Conservation (phyloP, 2,797 vertebrate species). For the Xiphorhynchus erythropygius region DNA sequence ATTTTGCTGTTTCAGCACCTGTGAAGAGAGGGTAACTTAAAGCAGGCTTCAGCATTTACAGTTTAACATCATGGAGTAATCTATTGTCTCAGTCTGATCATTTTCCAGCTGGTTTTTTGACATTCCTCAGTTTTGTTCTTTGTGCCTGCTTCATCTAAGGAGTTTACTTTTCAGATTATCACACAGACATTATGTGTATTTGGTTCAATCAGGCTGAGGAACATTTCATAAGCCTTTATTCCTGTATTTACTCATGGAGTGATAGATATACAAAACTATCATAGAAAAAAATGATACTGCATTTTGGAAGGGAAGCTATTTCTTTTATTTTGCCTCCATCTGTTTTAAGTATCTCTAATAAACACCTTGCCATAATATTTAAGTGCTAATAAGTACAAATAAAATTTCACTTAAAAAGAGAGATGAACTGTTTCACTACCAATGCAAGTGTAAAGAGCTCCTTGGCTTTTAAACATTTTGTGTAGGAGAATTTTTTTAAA, state of each 20-base stretch:
- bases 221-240: not conserved
- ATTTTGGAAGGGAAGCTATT: not conserved
- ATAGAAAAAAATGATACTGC: not conserved
- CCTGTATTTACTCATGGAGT: fast-evolving
- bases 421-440: not conserved
- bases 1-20: not conserved
- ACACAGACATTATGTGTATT: not conserved
- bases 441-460: not conserved
- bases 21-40: not conserved
- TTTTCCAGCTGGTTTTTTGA: not conserved
- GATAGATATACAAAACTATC: not conserved
- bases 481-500: not conserved
- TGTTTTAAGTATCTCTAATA: not conserved
- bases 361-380: not conserved
- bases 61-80: not conserved
- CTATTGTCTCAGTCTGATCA: not conserved
- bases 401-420: not conserved
- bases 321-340: not conserved
- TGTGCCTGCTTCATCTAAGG: not conserved
- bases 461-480: not conserved
- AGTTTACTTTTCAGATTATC: not conserved
- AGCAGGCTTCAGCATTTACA: not conserved
- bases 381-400: not conserved
- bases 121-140: not conserved
- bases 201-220: not conserved